Evolutionary conservation across 2,797 vertebrate genomes (phyloP).

Genomic region (Oryzias sinensis): DNA sequence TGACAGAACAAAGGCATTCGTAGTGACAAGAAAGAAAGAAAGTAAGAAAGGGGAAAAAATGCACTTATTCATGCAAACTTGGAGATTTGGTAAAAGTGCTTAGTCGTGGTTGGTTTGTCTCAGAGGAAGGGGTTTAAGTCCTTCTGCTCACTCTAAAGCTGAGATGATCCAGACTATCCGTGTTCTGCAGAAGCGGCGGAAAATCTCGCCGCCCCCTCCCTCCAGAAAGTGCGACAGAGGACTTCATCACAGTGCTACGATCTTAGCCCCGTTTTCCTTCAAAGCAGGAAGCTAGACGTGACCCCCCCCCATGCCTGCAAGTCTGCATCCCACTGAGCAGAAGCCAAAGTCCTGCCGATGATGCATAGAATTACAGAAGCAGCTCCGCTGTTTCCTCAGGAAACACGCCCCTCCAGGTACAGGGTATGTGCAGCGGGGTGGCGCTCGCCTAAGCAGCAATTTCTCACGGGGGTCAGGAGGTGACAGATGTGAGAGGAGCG

Average conservation of each 20-base stretch:
- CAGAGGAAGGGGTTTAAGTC: slow-evolving; percentile 25
- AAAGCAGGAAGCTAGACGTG: slow-evolving; percentile 16
- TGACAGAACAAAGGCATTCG: slow-evolving; percentile 55
- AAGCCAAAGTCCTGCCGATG: slow-evolving; percentile 27
- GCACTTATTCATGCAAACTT: slow-evolving; percentile 34
- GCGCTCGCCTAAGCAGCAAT: slow-evolving; percentile 23
- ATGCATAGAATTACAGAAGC: slow-evolving; percentile 44
- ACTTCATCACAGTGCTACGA: slow-evolving; percentile 72
- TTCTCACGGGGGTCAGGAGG: slow-evolving; percentile 36
- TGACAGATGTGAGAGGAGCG: slow-evolving; percentile 52
- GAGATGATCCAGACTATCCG: slow-evolving; percentile 9
- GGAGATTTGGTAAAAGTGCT: slow-evolving; percentile 60
- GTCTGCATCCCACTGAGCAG: slow-evolving; percentile 12
- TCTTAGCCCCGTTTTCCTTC: slow-evolving; percentile 50
- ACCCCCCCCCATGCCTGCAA: slow-evolving; percentile 6
- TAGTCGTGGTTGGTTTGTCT: slow-evolving; percentile 31
- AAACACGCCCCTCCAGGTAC: slow-evolving; percentile 54
- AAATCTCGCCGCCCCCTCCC: slow-evolving; percentile 1
- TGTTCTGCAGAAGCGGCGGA: slow-evolving; percentile 15
- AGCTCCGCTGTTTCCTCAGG: slow-evolving; percentile 38
- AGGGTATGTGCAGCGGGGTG: slow-evolving; percentile 35
- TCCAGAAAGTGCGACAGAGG: slow-evolving; percentile 26
- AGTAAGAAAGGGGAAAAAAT: slow-evolving; percentile 31
- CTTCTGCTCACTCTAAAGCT: slow-evolving; percentile 15
- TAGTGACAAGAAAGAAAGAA: slow-evolving; percentile 35